phyloP scores from a whole-genome alignment of 2,888 invertebrate genomes.

The Tortrix viridana region DNA sequence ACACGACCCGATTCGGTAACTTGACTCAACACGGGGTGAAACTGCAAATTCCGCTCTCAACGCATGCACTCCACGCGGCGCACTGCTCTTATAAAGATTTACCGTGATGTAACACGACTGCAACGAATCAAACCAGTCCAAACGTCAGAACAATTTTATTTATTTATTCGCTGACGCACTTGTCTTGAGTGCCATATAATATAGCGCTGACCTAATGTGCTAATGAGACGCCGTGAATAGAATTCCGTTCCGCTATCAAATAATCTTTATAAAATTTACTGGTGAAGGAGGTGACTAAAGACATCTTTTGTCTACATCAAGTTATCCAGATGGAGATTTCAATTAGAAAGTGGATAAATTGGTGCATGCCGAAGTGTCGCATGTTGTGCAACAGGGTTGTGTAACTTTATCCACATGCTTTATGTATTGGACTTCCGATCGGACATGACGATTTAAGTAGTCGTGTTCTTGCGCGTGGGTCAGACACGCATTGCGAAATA shows the following conservation, averaged over 20 bases:
- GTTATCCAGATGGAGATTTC: slow-evolving; percentile 45
- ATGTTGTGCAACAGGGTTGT: slow-evolving; percentile 67
- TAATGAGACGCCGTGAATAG: slow-evolving; percentile 20
- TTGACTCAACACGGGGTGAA: slow-evolving; percentile 48
- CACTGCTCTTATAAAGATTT: slow-evolving; percentile 23
- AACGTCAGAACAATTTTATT: slow-evolving; percentile 30
- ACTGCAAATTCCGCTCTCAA: slow-evolving; percentile 29
- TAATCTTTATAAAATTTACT: slow-evolving; percentile 12
- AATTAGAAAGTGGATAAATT: slow-evolving; percentile 70
- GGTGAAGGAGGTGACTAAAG: slow-evolving; percentile 38
- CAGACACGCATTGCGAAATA: slow-evolving; percentile 29
- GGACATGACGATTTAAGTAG: slow-evolving; percentile 64
- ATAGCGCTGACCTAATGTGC: slow-evolving; percentile 30
- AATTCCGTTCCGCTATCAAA: slow-evolving; percentile 18
- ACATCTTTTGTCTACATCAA: slow-evolving; percentile 42
- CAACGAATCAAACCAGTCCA: slow-evolving; percentile 17
- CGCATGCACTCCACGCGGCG: slow-evolving; percentile 21
- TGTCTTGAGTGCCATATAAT: slow-evolving; percentile 13
- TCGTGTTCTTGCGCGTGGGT: slow-evolving; percentile 39
- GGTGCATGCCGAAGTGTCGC: slow-evolving; percentile 69
- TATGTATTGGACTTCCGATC: slow-evolving; percentile 75
- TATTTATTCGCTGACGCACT: slow-evolving; percentile 30
- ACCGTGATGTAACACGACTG: slow-evolving; percentile 15
- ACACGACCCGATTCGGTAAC: slow-evolving; percentile 55
- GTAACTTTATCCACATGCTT: slow-evolving; percentile 69